phyloP scores from a whole-genome alignment of 2,888 invertebrate species.

The Yponomeuta plumbellus region DNA sequence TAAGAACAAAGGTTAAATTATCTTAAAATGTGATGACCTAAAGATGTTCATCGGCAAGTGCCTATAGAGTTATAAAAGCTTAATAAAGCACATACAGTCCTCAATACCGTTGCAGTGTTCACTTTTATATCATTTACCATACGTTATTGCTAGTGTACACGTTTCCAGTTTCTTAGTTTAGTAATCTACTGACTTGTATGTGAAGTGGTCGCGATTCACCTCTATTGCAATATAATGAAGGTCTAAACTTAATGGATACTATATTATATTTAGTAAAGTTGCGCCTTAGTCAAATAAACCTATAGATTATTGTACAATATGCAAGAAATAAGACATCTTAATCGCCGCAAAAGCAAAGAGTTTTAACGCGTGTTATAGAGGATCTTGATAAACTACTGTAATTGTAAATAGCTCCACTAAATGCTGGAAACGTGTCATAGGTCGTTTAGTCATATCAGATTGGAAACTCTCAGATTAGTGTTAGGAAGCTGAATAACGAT shows the following conservation, averaged over 20 bases:
- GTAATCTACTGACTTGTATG: neutral
- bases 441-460: constrained; percentile 52
- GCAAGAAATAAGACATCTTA: too few species aligned
- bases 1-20: neutral
- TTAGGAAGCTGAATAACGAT: constrained; percentile 23
- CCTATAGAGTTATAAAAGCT: constrained; percentile 30
- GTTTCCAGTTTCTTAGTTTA: neutral
- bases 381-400: neutral
- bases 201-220: neutral
- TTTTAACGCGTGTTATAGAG: neutral
- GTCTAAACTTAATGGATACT: too few species aligned
- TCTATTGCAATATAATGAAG: too few species aligned
- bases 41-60: constrained; percentile 45
- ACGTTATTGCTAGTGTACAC: neutral
- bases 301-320: too few species aligned
- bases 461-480: constrained; percentile 44
- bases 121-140: constrained; percentile 47
- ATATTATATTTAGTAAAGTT: too few species aligned
- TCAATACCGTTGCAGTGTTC: constrained; percentile 48
- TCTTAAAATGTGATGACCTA: constrained; percentile 4
- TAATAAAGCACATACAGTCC: constrained; percentile 26
- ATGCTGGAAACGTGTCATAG: neutral
- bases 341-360: too few species aligned
- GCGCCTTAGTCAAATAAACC: too few species aligned
- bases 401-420: neutral